phyloP scores from a whole-genome alignment of 2,797 vertebrate species.

The Paramormyrops hopkinsi region DNA sequence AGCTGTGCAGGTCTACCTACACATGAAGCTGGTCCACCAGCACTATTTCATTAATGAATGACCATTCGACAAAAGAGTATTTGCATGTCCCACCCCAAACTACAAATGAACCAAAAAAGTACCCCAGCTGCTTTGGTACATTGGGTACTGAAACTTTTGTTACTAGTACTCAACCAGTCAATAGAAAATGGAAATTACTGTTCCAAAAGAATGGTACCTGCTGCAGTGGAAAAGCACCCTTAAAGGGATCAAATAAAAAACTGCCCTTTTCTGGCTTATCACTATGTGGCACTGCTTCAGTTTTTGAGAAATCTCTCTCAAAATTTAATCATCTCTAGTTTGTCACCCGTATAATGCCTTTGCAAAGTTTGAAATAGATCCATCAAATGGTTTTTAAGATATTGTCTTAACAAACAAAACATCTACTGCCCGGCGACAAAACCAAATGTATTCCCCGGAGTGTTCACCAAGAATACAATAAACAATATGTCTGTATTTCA shows the following conservation, averaged over 20 bases:
- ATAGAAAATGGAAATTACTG: neutral
- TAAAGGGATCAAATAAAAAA: neutral
- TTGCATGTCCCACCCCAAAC: neutral
- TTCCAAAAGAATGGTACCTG: neutral
- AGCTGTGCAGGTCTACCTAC: too few relatives aligned
- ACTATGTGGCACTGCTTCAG: neutral
- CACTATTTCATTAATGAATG: neutral
- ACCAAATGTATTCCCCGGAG: neutral
- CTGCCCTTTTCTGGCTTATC: neutral
- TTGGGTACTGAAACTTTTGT: neutral
- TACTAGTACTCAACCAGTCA: neutral
- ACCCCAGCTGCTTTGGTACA: neutral
- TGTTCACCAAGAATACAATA: neutral
- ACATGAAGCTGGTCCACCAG: too few relatives aligned
- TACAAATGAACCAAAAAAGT: neutral
- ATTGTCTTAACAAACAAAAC: neutral
- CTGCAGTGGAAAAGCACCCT: neutral
- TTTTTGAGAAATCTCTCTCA: neutral
- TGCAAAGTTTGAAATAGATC: neutral
- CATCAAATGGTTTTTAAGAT: neutral
- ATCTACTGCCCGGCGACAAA: neutral
- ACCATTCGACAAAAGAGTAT: neutral
- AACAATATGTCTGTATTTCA: neutral
- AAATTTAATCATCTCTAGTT: neutral
- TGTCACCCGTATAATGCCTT: neutral